These are phyloP conservation scores for Vireo altiloquus DNA, from an alignment of 2,113 vertebrate species.

Conservation along the genomic window DNA sequence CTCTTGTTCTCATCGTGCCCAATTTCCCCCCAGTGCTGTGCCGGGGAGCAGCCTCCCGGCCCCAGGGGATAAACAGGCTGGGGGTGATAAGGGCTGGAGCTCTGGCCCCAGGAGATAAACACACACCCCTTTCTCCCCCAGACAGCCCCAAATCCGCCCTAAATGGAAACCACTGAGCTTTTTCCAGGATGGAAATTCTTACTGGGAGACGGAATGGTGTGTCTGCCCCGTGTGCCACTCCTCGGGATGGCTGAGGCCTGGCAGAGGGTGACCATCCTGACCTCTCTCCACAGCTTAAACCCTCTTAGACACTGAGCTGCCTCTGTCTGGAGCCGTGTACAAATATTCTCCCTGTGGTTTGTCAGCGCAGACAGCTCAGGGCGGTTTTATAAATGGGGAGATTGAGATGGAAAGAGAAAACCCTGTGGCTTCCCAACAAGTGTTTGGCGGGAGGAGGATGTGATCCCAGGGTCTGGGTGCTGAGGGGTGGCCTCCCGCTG, in stretches of 20 bases:
- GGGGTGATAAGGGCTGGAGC: background rate
- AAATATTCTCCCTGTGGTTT: background rate
- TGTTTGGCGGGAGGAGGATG: background rate
- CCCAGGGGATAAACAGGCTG: background rate
- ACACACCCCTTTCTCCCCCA: background rate
- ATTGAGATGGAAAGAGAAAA: accelerated
- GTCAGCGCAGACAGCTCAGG: accelerated
- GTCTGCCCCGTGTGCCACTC: background rate
- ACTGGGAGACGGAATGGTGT: background rate
- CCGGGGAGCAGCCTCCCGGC: background rate
- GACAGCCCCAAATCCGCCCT: background rate
- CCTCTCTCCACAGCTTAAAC: accelerated
- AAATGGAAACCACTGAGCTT: background rate
- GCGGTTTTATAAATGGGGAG: accelerated
- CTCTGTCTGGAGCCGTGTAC: background rate
- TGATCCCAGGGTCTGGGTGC: accelerated
- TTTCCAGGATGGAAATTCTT: background rate
- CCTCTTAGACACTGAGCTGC: accelerated
- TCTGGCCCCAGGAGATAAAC: constrained; percentile 1
- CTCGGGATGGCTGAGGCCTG: background rate
- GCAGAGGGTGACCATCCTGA: background rate
- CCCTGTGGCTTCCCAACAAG: accelerated
- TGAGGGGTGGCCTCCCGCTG: background rate
- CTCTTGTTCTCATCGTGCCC: accelerated
- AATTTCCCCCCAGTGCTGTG: accelerated